A percentile compares a stretch with the other conserved stretches of the same genome.
Conservation (phyloP, 2,113 vertebrate genomes). For the Heterotis niloticus region DNA sequence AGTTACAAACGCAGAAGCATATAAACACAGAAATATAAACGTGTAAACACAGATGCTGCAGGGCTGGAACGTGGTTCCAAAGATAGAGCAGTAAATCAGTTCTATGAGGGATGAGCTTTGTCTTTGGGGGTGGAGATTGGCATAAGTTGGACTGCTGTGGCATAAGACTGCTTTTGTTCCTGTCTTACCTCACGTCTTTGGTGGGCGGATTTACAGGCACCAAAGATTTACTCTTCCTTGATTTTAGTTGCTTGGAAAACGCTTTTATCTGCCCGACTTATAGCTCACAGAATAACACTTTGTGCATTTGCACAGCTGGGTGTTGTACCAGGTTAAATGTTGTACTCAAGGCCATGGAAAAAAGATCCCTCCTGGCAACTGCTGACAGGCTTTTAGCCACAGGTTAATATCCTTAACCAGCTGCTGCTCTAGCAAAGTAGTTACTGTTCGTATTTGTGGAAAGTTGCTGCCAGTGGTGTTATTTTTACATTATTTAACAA, state of each 20-base stretch:
- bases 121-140: neutral
- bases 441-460: too few species aligned
- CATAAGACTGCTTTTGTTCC: neutral
- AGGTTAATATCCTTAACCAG: too few species aligned
- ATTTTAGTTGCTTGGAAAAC: neutral
- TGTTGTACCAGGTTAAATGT: constrained; percentile 20
- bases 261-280: neutral
- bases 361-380: constrained; percentile 10
- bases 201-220: neutral
- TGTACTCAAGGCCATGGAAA: neutral
- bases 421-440: too few species aligned
- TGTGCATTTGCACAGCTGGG: constrained; percentile 31
- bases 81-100: constrained; percentile 9
- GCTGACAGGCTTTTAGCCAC: neutral
- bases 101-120: constrained; percentile 10
- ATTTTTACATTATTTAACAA: too few species aligned
- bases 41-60: neutral
- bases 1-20: neutral
- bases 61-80: neutral
- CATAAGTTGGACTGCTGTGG: neutral
- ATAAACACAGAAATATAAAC: too few species aligned
- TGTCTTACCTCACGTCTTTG: constrained; percentile 28
- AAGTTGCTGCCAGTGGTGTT: too few species aligned
- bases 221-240: too few species aligned
- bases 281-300: constrained; percentile 12